phyloP scores from a whole-genome alignment of 92 coral and sea anemone species.

The Plumapathes pennacea region DNA sequence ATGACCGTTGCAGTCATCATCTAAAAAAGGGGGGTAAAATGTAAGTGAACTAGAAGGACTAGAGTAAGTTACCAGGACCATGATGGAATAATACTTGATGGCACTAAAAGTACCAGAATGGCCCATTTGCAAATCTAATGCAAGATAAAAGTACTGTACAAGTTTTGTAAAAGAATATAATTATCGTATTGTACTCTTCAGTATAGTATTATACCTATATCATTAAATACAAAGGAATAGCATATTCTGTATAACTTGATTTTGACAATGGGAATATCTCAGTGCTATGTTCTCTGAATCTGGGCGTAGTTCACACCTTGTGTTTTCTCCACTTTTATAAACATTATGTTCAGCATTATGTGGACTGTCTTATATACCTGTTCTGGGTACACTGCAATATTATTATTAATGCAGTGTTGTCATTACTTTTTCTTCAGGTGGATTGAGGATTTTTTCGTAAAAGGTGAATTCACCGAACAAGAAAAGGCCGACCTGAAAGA shows the following conservation, averaged over 20 bases:
- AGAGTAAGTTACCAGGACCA: too few relatives aligned
- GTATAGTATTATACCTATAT: too few relatives aligned
- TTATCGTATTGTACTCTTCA: too few relatives aligned
- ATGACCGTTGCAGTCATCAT: constrained; percentile 45
- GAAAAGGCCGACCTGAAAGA: constrained; percentile 21
- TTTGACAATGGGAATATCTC: too few relatives aligned
- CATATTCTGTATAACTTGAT: too few relatives aligned
- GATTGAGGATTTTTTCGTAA: constrained; percentile 62
- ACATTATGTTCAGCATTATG: neutral
- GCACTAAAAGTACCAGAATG: too few relatives aligned
- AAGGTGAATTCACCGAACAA: constrained; percentile 40
- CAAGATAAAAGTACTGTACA: neutral
- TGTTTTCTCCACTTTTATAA: too few relatives aligned
- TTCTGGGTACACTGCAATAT: neutral
- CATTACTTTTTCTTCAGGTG: constrained; percentile 27
- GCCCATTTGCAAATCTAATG: neutral
- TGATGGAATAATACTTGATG: too few relatives aligned
- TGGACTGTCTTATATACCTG: neutral
- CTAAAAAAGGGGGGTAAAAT: constrained; percentile 79
- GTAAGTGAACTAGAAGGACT: constrained; percentile 31
- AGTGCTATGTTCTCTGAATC: too few relatives aligned
- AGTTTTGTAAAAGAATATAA: too few relatives aligned
- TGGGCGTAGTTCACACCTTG: too few relatives aligned
- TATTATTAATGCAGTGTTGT: neutral
- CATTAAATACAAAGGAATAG: too few relatives aligned